Evolutionary conservation across 2,888 invertebrate genomes (phyloP), one percentile per base, ranked within the genome.

Genomic region (Criorhina ranunculi): DNA sequence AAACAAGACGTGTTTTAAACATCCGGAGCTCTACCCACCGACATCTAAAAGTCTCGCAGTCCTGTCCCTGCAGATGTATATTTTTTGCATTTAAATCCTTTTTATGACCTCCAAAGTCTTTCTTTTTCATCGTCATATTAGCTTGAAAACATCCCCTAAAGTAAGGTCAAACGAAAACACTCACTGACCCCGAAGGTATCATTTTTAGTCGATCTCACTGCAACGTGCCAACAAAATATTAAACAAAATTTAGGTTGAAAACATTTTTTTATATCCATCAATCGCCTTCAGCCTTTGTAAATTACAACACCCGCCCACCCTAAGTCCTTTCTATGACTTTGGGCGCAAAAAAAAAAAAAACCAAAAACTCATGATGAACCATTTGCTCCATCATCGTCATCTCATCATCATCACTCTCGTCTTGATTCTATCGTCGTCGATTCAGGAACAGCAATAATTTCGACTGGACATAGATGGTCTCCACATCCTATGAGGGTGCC

Each of bases 341-440:
- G 24, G 24, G 24, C 24, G 24, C 24, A 19, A 17, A 31, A 12
- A 17, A 31, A 44, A 11, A 12, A 59, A 42, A 35, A 59, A 51
- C 57, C 57, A 59, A 37, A 49, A 15, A 9, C 15, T 9, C 24
- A 55, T 70, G 69, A 64, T 17, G 33, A 64, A 12, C 62, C 76
- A 57, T 69, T 31, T 7, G 66, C 70, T 12, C 46, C 77, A 70
- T 77, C 82, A 82, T 77, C 72, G 51, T 66, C 76, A 70, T 69
- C 81, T 69, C 76, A 51, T 76, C 81, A 81, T 62, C 67, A 81
- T 75, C 67, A 37, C 59, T 37, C 67, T 31, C 59, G 69, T 82
- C 81, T 82, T 77, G 55, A 55, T 72, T 82, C 77, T 77, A 82
- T 77, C 70, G 72, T 53, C 57, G 69, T 70, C 76, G 62, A 81